Conservation (phyloP, 2,113 vertebrate species). For the Podarcis raffonei region DNA sequence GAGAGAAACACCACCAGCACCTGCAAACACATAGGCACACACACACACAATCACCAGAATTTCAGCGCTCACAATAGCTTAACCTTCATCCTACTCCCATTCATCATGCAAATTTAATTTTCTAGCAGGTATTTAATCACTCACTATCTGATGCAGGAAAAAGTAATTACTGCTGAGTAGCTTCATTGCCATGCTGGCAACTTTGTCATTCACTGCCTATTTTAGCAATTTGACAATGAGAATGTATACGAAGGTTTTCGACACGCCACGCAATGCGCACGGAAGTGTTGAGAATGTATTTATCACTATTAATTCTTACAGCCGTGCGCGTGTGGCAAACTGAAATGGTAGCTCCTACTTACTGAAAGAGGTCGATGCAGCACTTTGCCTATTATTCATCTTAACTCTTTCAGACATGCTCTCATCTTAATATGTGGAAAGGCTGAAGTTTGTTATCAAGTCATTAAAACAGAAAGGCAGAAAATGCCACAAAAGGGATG, state of each 20-base stretch:
- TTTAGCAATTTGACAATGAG: constrained; percentile 54
- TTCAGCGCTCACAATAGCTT: constrained; percentile 86
- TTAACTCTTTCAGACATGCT: not conserved
- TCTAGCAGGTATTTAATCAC: constrained; percentile 93
- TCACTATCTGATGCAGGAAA: constrained; percentile 84
- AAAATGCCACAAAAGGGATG: not conserved
- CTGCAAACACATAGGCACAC: too few species aligned
- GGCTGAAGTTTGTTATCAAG: not conserved
- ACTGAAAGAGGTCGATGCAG: constrained; percentile 6
- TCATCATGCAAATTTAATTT: constrained; percentile 94
- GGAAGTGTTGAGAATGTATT: constrained; percentile 39
- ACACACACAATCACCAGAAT: constrained; percentile 81
- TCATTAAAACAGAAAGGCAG: not conserved
- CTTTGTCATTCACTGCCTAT: constrained; percentile 66
- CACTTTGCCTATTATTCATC: not conserved
- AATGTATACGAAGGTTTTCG: constrained; percentile 25
- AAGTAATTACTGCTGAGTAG: constrained; percentile 89
- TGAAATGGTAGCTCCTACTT: not conserved
- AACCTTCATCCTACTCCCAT: constrained; percentile 86
- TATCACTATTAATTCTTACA: constrained; percentile 19
- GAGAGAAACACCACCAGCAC: constrained; percentile 63
- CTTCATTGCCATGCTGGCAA: constrained; percentile 72
- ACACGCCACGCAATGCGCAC: constrained; percentile 15
- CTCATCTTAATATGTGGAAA: not conserved
- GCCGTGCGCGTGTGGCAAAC: not conserved